phyloP scores from a whole-genome alignment of 2,113 vertebrate species.

The cat (Felis catus) region DNA sequence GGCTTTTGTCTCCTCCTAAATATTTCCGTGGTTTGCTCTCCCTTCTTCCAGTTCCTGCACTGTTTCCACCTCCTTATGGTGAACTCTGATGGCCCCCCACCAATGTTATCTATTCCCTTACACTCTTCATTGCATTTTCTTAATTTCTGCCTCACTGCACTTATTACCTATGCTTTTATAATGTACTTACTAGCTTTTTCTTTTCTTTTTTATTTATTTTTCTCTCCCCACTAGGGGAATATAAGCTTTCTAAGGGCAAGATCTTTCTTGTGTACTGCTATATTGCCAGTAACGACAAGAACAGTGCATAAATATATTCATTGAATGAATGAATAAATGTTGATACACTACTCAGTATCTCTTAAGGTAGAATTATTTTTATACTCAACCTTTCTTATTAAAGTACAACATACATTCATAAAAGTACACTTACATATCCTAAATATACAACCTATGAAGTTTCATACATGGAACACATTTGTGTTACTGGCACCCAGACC shows the following conservation, averaged over 20 bases:
- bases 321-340: slow-evolving; percentile 2
- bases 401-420: not conserved
- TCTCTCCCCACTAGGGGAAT: not conserved
- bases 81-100: not conserved
- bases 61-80: not conserved
- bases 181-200: not conserved
- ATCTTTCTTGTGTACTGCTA: not conserved
- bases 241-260: not conserved
- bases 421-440: not conserved
- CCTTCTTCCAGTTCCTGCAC: not conserved
- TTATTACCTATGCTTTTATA: not conserved
- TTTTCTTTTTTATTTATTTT: not conserved
- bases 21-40: not conserved
- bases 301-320: not conserved
- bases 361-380: not conserved
- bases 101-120: not conserved
- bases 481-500: not conserved
- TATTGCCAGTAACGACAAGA: not conserved
- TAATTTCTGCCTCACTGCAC: not conserved
- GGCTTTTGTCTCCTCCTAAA: not conserved
- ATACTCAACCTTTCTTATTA: not conserved
- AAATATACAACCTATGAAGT: not conserved
- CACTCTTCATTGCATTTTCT: not conserved
- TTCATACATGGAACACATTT: not conserved
- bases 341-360: not conserved